These are phyloP conservation scores for Xestia rhomboidea DNA, from an alignment of 2,888 invertebrate genomes.

Conservation along the genomic window DNA sequence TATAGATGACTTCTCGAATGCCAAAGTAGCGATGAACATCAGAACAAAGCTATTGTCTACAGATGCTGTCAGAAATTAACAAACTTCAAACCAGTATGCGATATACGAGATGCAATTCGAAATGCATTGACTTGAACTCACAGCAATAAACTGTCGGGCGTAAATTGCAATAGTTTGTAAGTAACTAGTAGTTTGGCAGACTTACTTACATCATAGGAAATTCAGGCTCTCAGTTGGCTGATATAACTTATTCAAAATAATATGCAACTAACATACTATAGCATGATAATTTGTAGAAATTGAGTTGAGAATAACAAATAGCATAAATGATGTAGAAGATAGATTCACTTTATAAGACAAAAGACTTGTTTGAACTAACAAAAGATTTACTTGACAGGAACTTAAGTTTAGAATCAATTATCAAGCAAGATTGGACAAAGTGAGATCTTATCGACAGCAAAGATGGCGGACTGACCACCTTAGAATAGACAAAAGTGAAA, in stretches of 20 bases:
- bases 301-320: not conserved
- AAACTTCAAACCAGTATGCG: conserved; percentile 43
- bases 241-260: conserved; percentile 22
- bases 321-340: not conserved
- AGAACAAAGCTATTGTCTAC: conserved; percentile 14
- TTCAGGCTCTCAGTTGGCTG: conserved; percentile 8
- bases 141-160: conserved; percentile 51
- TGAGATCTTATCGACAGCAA: not conserved
- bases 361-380: not conserved
- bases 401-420: not conserved
- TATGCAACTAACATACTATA: not conserved
- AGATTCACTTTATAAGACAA: not conserved
- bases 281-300: conserved; percentile 1
- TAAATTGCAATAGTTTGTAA: conserved; percentile 62
- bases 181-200: conserved; percentile 41
- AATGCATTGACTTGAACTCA: conserved; percentile 55
- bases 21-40: not conserved
- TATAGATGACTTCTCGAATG: not conserved
- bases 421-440: not conserved
- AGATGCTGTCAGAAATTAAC: conserved; percentile 33
- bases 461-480: not conserved
- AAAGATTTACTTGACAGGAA: not conserved
- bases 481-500: not conserved
- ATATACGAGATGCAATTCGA: conserved; percentile 40
- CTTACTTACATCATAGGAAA: conserved; percentile 41